phyloP scores from a whole-genome alignment of 2,113 vertebrate species.

The Chamaea fasciata region DNA sequence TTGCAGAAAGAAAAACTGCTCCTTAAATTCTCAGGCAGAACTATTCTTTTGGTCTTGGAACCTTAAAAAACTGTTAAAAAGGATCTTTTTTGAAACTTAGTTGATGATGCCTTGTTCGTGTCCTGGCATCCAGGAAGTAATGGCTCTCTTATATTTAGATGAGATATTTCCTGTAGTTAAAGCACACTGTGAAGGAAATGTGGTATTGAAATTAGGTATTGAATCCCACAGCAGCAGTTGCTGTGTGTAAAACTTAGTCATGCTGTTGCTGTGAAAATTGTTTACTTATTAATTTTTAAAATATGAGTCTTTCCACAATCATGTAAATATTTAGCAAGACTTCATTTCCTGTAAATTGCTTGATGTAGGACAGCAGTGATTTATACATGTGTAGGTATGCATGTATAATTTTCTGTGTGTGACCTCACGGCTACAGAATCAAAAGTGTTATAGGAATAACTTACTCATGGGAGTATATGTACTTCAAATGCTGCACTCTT shows the following conservation, averaged over 20 bases:
- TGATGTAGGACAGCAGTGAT: not conserved
- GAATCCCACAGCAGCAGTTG: not conserved
- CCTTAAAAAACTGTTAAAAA: not conserved
- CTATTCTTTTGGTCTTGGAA: not conserved
- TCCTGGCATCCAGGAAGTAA: not conserved
- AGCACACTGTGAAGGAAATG: not conserved
- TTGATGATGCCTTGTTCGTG: not conserved
- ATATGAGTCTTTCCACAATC: not conserved
- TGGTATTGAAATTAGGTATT: not conserved
- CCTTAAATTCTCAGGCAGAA: not conserved
- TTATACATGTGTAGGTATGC: not conserved
- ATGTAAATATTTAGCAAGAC: not conserved
- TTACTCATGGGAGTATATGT: not conserved
- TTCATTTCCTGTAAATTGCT: not conserved
- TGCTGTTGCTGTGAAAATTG: not conserved
- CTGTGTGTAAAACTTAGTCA: not conserved
- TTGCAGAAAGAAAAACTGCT: not conserved
- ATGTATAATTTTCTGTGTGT: not conserved
- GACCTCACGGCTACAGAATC: not conserved
- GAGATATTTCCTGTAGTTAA: not conserved
- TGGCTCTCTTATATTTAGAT: not conserved
- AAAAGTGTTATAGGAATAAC: not conserved
- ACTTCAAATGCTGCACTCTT: not conserved
- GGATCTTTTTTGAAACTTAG: not conserved
- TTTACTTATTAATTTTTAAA: not conserved